These are phyloP conservation scores for Cricetomys ansorgei DNA, from an alignment of 2,113 vertebrate species.

Conservation along the genomic window DNA sequence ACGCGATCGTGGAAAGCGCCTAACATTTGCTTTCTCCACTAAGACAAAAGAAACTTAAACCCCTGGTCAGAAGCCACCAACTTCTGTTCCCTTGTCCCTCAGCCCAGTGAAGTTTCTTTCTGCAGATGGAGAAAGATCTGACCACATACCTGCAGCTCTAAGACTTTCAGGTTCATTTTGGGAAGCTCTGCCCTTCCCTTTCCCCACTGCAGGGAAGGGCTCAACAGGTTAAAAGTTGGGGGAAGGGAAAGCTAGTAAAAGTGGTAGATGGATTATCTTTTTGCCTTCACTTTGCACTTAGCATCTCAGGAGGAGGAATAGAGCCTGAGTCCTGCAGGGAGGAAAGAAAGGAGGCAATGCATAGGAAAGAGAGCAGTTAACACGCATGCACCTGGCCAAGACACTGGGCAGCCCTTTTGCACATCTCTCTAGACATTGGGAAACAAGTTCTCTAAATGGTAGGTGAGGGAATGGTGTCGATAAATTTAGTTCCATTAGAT, in stretches of 20 bases:
- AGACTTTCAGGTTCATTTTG: neutral
- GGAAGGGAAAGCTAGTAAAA: neutral
- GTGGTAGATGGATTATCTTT: neutral
- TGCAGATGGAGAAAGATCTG: neutral
- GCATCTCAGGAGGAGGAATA: neutral
- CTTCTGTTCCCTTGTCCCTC: neutral
- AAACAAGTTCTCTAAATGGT: neutral
- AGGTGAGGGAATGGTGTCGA: neutral
- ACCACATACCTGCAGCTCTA: neutral
- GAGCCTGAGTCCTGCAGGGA: neutral
- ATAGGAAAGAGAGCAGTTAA: neutral
- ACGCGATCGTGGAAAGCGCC: neutral
- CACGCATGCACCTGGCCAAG: neutral
- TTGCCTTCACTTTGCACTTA: fast-evolving
- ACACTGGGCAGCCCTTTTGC: neutral
- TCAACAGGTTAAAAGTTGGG: neutral
- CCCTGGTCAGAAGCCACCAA: neutral
- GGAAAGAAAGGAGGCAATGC: neutral
- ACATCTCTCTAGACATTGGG: neutral
- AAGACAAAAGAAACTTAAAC: neutral
- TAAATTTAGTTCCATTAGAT: neutral
- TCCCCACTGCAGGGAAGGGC: neutral
- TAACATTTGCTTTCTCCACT: neutral
- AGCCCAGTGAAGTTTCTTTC: neutral
- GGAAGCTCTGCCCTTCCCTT: neutral